Conservation (phyloP, 2,797 vertebrate genomes). For the Chaetophractus vellerosus region DNA sequence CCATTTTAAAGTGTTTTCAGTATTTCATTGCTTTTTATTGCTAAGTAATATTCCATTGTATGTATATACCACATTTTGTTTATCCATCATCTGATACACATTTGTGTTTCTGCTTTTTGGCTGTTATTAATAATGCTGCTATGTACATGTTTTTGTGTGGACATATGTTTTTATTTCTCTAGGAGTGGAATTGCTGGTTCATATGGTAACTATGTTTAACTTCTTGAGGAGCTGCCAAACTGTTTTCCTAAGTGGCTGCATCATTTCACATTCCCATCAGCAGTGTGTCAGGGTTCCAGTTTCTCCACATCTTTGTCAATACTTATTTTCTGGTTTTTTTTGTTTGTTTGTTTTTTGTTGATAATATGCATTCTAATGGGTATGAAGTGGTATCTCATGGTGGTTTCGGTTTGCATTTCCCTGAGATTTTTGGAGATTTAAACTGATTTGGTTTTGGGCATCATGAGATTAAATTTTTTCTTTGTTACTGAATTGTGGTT, state of each 20-base stretch:
- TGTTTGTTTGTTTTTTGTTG: too few relatives aligned
- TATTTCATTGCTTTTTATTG: not conserved
- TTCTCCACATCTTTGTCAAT: not conserved
- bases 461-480: constrained; percentile 64
- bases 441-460: constrained; percentile 62
- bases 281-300: not conserved
- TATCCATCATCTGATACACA: not conserved
- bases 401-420: constrained; percentile 35
- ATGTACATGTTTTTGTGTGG: not conserved
- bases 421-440: constrained; percentile 38
- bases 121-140: not conserved
- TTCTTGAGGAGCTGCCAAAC: not conserved
- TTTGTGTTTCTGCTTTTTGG: not conserved
- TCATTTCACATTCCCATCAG: not conserved
- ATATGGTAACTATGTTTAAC: not conserved
- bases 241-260: not conserved
- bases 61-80: not conserved
- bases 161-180: not conserved
- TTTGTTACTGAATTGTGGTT: constrained; percentile 39
- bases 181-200: not conserved
- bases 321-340: not conserved
- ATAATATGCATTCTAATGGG: not conserved
- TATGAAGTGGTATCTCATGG: not conserved
- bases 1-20: not conserved
- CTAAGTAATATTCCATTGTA: not conserved